A percentile compares a stretch with the other conserved stretches of the same genome.
Evolutionary conservation across 2,888 invertebrate genomes (phyloP).

Genomic region (Serripes groenlandicus): DNA sequence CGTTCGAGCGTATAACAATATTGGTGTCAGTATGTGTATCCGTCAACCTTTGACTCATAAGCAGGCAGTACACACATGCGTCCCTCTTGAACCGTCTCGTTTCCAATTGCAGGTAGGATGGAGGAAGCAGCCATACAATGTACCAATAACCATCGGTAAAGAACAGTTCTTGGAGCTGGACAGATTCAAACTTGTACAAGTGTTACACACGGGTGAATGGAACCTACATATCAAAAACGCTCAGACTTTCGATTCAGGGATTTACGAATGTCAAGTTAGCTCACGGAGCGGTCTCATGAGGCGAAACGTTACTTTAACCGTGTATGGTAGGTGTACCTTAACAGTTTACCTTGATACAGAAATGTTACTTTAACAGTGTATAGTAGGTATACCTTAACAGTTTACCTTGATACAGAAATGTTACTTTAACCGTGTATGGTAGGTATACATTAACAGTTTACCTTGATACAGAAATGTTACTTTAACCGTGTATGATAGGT

Average conservation of each 20-base stretch:
- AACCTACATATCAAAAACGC: conserved; percentile 67
- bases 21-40: too few species aligned
- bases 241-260: conserved; percentile 63
- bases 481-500: too few species aligned
- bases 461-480: too few species aligned
- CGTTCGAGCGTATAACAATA: too few species aligned
- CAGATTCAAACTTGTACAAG: conserved; percentile 55
- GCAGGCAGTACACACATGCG: too few species aligned
- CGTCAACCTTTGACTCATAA: too few species aligned
- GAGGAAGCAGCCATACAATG: conserved; percentile 64
- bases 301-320: conserved; percentile 63
- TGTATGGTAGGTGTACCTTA: conserved; percentile 52
- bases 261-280: conserved; percentile 69
- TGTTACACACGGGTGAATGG: conserved; percentile 56
- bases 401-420: too few species aligned
- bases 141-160: conserved; percentile 64
- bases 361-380: too few species aligned
- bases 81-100: background rate
- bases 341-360: too few species aligned
- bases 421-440: too few species aligned
- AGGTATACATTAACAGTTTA: too few species aligned
- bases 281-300: conserved; percentile 48
- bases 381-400: too few species aligned
- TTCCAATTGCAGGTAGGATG: conserved; percentile 62
- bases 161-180: conserved; percentile 59